These are phyloP conservation scores for Lepidurus apus DNA, from an alignment of 1,140 invertebrate genomes.

Conservation along the genomic window DNA sequence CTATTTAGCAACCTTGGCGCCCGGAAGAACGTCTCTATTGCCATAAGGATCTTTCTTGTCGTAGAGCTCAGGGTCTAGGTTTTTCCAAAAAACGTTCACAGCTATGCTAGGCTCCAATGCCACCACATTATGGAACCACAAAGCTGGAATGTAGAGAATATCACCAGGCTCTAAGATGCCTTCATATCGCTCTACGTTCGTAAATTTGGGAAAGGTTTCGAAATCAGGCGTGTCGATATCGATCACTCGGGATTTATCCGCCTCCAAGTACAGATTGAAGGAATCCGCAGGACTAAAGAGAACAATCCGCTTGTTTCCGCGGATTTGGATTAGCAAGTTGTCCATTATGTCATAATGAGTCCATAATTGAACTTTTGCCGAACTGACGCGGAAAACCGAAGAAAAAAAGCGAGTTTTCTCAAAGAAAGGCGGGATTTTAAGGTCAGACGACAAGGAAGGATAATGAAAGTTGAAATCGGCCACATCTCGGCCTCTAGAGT, in stretches of 20 bases:
- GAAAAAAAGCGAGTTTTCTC: constrained; percentile 50
- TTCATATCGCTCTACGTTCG: constrained; percentile 45
- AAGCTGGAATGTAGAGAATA: constrained; percentile 56
- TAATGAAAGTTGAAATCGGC: constrained; percentile 51
- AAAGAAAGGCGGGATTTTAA: constrained; percentile 50
- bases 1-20: constrained; percentile 41
- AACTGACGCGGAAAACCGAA: constrained; percentile 54
- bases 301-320: constrained; percentile 51
- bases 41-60: constrained; percentile 56
- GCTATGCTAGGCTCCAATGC: constrained; percentile 52
- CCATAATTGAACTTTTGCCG: constrained; percentile 52
- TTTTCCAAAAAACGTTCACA: constrained; percentile 58
- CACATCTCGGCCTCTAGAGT: constrained; percentile 51
- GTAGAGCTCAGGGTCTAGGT: constrained; percentile 48
- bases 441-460: constrained; percentile 49
- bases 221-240: constrained; percentile 53
- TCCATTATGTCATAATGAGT: constrained; percentile 62
- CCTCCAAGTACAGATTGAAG: constrained; percentile 52
- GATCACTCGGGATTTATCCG: constrained; percentile 55
- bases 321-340: constrained; percentile 55
- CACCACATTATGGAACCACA: constrained; percentile 59
- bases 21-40: constrained; percentile 52
- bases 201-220: constrained; percentile 51
- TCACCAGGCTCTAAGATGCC: constrained; percentile 52
- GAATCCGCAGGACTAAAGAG: constrained; percentile 53